Base-by-base conservation (phyloP, 2,113 vertebrate genomes). In the Rhabdornis inornatus region DNA sequence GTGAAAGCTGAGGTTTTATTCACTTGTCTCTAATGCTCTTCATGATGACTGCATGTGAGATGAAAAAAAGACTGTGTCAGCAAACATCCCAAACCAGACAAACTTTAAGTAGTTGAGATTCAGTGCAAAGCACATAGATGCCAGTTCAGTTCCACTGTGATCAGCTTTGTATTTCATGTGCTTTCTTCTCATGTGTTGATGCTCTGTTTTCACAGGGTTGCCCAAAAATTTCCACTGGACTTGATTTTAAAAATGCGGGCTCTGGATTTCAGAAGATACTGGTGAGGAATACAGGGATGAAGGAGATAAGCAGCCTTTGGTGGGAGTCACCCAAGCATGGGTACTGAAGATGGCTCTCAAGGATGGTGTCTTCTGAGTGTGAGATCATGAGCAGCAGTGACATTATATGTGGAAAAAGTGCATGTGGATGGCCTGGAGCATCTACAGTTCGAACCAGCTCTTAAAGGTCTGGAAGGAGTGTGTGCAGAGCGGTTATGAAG, bases 341-440 rank as follows among this genome's bases (percentile, higher is more conserved):
- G 20, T 85, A 21, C 22, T 59, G 49, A 56, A 49, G 31, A 22
- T 80, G 40, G 4, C 15, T 88, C 28, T 86, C 35, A 59, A 49
- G 37, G 25, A 4, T 61, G 25, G 9, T 60, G 39, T 66, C 56
- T 71, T 78, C 50, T 20, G 27, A 75, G 37, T 14, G 25, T 69
- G 22, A 59, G 35, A 65, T 64, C 21, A 13, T 35, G 52, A 77
- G 25, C 59, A 75, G 10, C 35, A 74, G 72, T 3, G 7, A 52
- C 7, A 5, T 15, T 63, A 35, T 10, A 35, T 0, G 0, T 23
- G 8, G 53, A 33, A 13, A 76, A 45, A 25, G 57, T 88, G 40
- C 12, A 25, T 33, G n/a, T 15, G 47, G 28, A 18, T 60, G 42
- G 30, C 33, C 47, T 74, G 59, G 55, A 83, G 44, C 21, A 45